Percentiles rank a stretch among this genome's conserved stretches.
Conservation (phyloP, 2,113 vertebrate species). For the Mus pahari region DNA sequence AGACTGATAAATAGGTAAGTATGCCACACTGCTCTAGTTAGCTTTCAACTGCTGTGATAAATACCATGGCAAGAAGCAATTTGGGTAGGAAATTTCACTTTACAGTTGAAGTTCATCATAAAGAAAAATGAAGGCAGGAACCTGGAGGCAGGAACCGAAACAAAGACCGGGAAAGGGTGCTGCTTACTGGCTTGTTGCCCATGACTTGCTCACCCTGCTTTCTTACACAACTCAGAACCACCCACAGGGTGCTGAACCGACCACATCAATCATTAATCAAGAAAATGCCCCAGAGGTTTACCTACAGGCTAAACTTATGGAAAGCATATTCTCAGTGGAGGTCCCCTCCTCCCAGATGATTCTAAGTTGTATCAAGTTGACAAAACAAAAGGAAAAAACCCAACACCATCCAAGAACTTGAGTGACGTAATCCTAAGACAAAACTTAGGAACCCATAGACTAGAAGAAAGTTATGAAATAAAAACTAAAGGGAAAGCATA, state of each 20-base stretch:
- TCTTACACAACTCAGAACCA: background rate
- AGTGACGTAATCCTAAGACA: background rate
- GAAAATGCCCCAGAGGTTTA: background rate
- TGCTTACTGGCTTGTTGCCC: background rate
- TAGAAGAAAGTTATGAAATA: background rate
- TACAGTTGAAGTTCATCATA: background rate
- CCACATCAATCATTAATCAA: background rate
- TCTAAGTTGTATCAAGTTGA: background rate
- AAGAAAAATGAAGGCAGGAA: background rate
- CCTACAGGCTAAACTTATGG: too few relatives aligned
- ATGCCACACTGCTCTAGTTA: background rate
- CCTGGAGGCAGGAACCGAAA: background rate
- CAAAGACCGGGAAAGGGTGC: background rate
- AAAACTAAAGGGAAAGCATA: background rate
- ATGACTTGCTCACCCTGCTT: background rate
- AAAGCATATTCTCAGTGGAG: background rate
- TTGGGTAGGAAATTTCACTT: background rate
- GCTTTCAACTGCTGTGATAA: background rate
- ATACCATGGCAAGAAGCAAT: background rate
- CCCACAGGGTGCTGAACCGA: background rate
- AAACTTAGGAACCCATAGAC: background rate
- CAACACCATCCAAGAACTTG: background rate
- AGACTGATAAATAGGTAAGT: background rate
- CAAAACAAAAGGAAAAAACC: background rate
- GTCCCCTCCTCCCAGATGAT: background rate